Evolutionary conservation across 1,140 invertebrate genomes (phyloP), one percentile per base, ranked within the genome.

Genomic region (Wasmannia auropunctata): DNA sequence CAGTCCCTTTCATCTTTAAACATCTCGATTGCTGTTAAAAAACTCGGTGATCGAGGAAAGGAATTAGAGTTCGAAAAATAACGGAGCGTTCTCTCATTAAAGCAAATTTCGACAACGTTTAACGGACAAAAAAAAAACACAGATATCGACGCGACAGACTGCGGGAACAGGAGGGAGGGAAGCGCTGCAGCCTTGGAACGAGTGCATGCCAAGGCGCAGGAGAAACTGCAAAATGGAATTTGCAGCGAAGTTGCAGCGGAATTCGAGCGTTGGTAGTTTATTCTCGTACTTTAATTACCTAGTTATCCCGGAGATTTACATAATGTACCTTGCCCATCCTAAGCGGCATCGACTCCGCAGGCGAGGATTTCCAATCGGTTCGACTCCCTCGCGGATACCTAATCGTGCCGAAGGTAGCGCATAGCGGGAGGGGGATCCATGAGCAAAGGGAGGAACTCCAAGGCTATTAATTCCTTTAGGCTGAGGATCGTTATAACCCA

Each of bases 201-300:
- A 8, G 43, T 25, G 43, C 8, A 86, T 40, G 76, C 51, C 19
- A 51, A 49, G 58, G 25, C 54, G 56, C 28, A 19, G 62, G 60
- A 77, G 86, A 40, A 75, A 88, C 70, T 85, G 85, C 69, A 70
- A 90, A 90, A 87, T 90, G 79, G 85, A 87, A 88, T n/a, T n/a
- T n/a, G n/a, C n/a, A n/a, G n/a, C 49, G 60, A 91, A 91, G 81
- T 91, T 86, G 75, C 85, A 88, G 75, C 65, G 81, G 80, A 87
- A 91, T 91, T 91, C 87, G 67, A 86, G 60, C 90, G 74, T 88
- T 85, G 62, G 79, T 91, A 91, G 90, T 91, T 91, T 91, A 91
- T 91, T 88, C 87, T 31, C 90, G 90, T 91, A 91, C 90, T 91
- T 91, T 91, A 91, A 91, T 91, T 91, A 90, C 89, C 89, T 90